phyloP scores from a whole-genome alignment of 2,888 invertebrate species.

The Azorinus chamasolen region DNA sequence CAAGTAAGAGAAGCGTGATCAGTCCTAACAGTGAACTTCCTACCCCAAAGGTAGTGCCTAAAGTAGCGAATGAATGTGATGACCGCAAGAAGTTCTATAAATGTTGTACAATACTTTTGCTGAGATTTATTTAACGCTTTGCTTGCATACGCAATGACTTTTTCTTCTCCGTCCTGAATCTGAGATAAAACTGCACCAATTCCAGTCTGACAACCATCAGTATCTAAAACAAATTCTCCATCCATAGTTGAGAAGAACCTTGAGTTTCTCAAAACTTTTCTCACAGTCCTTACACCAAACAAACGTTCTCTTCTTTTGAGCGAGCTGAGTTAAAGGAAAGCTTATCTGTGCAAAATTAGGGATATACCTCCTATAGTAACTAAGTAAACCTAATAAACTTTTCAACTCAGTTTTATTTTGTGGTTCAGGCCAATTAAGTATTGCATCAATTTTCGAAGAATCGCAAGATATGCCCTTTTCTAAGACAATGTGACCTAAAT shows the following conservation, averaged over 20 bases:
- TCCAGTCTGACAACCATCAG: slow-evolving; percentile 62
- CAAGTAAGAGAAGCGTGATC: slow-evolving; percentile 65
- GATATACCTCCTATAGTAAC: slow-evolving; percentile 53
- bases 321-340: slow-evolving; percentile 20
- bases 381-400: slow-evolving; percentile 38
- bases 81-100: slow-evolving; percentile 57
- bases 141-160: slow-evolving; percentile 62
- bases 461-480: too few relatives aligned
- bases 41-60: slow-evolving; percentile 62
- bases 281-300: slow-evolving; percentile 26
- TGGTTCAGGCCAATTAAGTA: slow-evolving; percentile 38
- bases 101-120: slow-evolving; percentile 57
- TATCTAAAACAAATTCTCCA: slow-evolving; percentile 61
- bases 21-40: slow-evolving; percentile 58
- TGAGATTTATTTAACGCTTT: slow-evolving; percentile 47
- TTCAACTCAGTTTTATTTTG: slow-evolving; percentile 28
- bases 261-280: slow-evolving; percentile 43
- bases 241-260: slow-evolving; percentile 17
- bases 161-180: slow-evolving; percentile 58
- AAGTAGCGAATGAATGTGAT: slow-evolving; percentile 62
- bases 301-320: slow-evolving; percentile 1
- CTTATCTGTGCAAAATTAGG: slow-evolving; percentile 14
- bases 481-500: slow-evolving; percentile 41
- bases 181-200: slow-evolving; percentile 67
- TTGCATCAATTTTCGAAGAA: too few relatives aligned